Conservation (phyloP, 2,797 vertebrate genomes). For the Chromobotia macracanthus region DNA sequence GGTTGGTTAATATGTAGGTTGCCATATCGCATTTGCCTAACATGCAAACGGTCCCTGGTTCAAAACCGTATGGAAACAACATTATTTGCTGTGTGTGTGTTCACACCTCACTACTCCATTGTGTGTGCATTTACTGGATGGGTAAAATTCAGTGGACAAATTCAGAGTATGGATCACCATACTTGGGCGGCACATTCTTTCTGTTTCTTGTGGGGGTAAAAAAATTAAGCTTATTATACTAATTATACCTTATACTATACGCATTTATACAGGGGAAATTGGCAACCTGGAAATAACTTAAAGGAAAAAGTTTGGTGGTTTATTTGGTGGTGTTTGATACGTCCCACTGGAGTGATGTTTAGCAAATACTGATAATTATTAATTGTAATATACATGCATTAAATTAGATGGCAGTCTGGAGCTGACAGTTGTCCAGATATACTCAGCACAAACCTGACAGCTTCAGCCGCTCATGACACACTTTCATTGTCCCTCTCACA, state of each 20-base stretch:
- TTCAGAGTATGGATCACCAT: too few species aligned
- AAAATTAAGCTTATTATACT: too few species aligned
- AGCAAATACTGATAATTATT: slow-evolving; percentile 60
- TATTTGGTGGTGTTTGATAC: slow-evolving; percentile 42
- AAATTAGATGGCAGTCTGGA: slow-evolving; percentile 62
- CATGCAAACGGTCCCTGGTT: too few species aligned
- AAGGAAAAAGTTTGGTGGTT: slow-evolving; percentile 33
- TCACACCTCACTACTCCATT: too few species aligned
- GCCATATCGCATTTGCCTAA: too few species aligned
- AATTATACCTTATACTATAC: slow-evolving; percentile 48
- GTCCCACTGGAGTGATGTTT: slow-evolving; percentile 51
- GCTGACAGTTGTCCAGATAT: slow-evolving; percentile 56
- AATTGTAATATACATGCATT: slow-evolving; percentile 64
- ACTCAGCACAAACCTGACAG: slow-evolving; percentile 4
- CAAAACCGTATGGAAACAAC: too few species aligned
- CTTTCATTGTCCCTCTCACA: neutral
- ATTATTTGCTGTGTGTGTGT: too few species aligned
- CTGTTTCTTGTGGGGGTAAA: neutral
- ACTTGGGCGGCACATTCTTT: too few species aligned
- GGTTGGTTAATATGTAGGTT: too few species aligned
- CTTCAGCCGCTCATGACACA: slow-evolving; percentile 46
- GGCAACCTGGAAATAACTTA: slow-evolving; percentile 40
- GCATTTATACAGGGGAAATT: slow-evolving; percentile 34
- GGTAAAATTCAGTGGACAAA: too few species aligned
- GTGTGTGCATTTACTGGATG: too few species aligned